phyloP scores from a whole-genome alignment of 1,140 invertebrate species.

The Tetragonula clypearis region DNA sequence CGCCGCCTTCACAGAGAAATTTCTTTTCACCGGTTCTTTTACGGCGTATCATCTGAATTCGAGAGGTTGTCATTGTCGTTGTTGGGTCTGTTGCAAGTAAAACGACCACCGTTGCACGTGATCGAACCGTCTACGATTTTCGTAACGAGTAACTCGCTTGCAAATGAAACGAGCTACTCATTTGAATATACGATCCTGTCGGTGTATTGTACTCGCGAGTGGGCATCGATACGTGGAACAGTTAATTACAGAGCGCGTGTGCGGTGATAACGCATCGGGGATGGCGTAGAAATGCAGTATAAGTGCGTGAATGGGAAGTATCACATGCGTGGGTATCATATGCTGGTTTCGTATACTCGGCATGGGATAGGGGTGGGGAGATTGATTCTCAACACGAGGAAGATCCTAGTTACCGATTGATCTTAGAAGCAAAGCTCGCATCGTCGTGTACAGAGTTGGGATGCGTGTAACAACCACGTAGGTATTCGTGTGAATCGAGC shows the following conservation, averaged over 20 bases:
- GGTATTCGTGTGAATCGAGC: too few relatives aligned
- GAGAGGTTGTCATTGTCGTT: not conserved
- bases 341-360: not conserved
- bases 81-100: not conserved
- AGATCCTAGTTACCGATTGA: not conserved
- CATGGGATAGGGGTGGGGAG: not conserved
- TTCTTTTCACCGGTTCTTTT: too few relatives aligned
- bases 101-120: not conserved
- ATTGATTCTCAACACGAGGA: not conserved
- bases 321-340: not conserved
- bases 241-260: slow-evolving; percentile 22
- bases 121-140: not conserved
- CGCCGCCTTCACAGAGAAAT: not conserved
- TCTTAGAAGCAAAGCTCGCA: not conserved
- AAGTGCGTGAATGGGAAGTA: not conserved
- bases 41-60: not conserved
- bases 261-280: slow-evolving; percentile 14
- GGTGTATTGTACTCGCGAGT: not conserved
- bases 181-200: slow-evolving; percentile 6
- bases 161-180: slow-evolving; percentile 27
- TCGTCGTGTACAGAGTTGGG: not conserved
- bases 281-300: not conserved
- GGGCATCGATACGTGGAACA: not conserved
- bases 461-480: too few relatives aligned
- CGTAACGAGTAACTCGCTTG: slow-evolving; percentile 20